phyloP scores from a whole-genome alignment of 1,140 invertebrate species.

The Sweltsa coloradensis region DNA sequence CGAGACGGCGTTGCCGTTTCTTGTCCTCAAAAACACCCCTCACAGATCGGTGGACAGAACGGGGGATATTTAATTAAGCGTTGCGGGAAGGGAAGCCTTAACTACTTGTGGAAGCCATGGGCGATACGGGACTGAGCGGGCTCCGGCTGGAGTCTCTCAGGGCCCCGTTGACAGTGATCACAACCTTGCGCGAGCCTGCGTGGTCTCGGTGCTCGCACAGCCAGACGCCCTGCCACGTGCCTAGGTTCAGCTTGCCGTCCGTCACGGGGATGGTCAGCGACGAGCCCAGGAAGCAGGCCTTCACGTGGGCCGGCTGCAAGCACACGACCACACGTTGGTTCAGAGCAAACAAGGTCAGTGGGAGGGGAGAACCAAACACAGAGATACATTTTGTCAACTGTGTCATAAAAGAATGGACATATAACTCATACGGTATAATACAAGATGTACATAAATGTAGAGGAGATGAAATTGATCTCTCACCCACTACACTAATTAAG shows the following conservation, averaged over 20 bases:
- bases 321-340: too few species aligned
- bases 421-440: not conserved
- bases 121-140: constrained; percentile 67
- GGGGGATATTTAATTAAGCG: too few species aligned
- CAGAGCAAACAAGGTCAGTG: too few species aligned
- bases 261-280: constrained; percentile 92
- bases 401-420: too few species aligned
- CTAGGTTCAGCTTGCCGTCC: constrained; percentile 86
- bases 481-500: too few species aligned
- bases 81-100: constrained; percentile 31
- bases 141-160: constrained; percentile 68
- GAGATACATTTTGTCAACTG: too few species aligned
- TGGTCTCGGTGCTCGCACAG: constrained; percentile 93
- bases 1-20: too few species aligned
- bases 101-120: constrained; percentile 80
- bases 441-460: not conserved
- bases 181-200: constrained; percentile 82
- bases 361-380: too few species aligned
- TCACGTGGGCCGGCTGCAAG: constrained; percentile 88
- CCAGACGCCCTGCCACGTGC: constrained; percentile 97
- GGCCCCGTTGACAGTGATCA: constrained; percentile 83
- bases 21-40: too few species aligned
- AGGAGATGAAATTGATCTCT: too few species aligned
- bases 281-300: constrained; percentile 91
- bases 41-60: too few species aligned